Base-by-base conservation (phyloP, 2,797 vertebrate species). In the Amblyopsis hoosieri region DNA sequence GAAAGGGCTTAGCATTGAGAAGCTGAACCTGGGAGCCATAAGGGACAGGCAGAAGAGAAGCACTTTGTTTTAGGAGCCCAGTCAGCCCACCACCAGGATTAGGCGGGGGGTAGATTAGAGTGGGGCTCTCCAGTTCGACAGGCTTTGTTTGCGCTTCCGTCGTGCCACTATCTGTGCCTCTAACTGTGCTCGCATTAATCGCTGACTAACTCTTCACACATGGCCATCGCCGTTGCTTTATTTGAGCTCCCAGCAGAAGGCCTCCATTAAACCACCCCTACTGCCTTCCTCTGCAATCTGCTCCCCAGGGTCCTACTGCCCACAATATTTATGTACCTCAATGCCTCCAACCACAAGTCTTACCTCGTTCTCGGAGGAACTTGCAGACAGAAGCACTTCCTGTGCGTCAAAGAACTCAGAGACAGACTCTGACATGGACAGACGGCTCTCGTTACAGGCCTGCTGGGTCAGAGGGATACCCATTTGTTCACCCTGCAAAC, bases 351-450 rank as follows among this genome's bases (percentile, higher is more conserved):
- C 15, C 60, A 48, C 4, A 1, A 2, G 62, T 63, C 77, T 57
- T 86, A 98, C 97, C 96, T 99, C 98, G 0, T 99, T 99, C 90
- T 99, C 98, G 3, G 98, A 99, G 0, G 98, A 99, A 88, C 98
- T 99, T 78, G 98, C 98, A 53, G 98, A 99, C 0, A 99, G 90
- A 64, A 99, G 97, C 79, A 99, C 97, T 86, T 99, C 98, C 83
- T 99, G 98, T 79, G 98, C 98, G 57, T 99, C 98, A 69, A 99
- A 99, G 91, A 99, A 99, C 90, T 99, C 98, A 0, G 98, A 99
- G 75, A 98, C 94, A 0, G 98, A 99, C 86, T 99, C 98, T 8
- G 98, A 99, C 97, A 99, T 98, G 86, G 98, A 99, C 57, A 99
- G 94, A 73, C 96, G 94, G 86, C 97, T 99, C 89, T 99, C 98